phyloP scores from a whole-genome alignment of 1,140 invertebrate genomes.

The Micrasema longulum region DNA sequence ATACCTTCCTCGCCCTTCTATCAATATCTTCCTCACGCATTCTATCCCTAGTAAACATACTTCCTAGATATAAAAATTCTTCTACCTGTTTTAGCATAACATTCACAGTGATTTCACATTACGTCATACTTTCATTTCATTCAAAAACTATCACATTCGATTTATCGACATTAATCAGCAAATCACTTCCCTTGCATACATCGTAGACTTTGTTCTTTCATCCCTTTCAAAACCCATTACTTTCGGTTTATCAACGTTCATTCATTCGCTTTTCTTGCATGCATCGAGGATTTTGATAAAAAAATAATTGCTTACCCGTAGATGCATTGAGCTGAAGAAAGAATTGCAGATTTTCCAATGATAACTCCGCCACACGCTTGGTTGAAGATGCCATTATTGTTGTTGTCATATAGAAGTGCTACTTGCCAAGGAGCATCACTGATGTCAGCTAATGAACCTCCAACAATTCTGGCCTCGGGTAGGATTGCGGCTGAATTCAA shows the following conservation, averaged over 20 bases:
- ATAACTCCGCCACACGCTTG: conserved; percentile 20
- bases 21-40: not conserved
- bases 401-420: not conserved
- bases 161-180: no score
- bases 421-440: conserved; percentile 14
- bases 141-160: no score
- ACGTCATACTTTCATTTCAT: no score
- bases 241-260: no score
- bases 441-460: not conserved
- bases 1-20: no score
- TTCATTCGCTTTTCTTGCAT: not conserved
- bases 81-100: no score
- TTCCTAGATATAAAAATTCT: no score
- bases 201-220: no score
- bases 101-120: not conserved
- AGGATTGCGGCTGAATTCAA: conserved; percentile 6
- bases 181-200: no score
- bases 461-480: conserved; percentile 1
- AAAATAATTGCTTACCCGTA: conserved; percentile 1
- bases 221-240: no score
- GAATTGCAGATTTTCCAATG: conserved; percentile 7
- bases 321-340: conserved; percentile 8
- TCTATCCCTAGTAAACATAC: no score
- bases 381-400: not conserved
- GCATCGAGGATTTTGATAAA: not conserved